Percentiles rank a stretch among this genome's conserved stretches.
These are phyloP conservation scores for Archips crataeganus DNA, from an alignment of 2,888 invertebrate species.

Conservation along the genomic window DNA sequence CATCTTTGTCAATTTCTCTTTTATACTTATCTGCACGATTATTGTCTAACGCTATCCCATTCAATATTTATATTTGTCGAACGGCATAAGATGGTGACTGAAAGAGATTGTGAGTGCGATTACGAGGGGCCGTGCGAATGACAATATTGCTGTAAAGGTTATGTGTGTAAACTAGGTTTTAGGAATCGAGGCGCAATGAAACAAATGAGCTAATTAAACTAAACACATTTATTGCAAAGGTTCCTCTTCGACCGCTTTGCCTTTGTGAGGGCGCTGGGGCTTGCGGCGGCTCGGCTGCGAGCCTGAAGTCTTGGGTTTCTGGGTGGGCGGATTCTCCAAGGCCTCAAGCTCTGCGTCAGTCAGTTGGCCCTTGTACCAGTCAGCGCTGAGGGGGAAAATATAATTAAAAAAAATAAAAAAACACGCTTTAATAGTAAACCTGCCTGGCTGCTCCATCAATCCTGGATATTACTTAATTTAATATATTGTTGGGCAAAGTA, in stretches of 20 bases:
- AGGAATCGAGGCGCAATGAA: conserved; percentile 3
- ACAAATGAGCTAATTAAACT: conserved; percentile 24
- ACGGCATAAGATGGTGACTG: no score
- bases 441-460: no score
- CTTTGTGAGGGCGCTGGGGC: conserved; percentile 74
- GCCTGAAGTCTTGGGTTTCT: conserved; percentile 86
- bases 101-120: no score
- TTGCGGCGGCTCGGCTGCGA: conserved; percentile 75
- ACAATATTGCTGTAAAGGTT: no score
- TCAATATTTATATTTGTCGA: no score
- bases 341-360: conserved; percentile 92
- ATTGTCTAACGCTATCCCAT: no score
- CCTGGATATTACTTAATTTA: no score
- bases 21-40: no score
- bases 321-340: conserved; percentile 91
- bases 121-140: no score
- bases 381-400: conserved; percentile 86
- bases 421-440: no score
- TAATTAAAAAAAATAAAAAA: not conserved
- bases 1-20: no score
- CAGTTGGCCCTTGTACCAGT: conserved; percentile 95
- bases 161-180: not conserved
- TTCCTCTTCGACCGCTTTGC: conserved; percentile 60
- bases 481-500: no score
- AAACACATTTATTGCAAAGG: conserved; percentile 64